Evolutionary conservation across 2,888 invertebrate genomes (phyloP), one percentile per base, ranked within the genome.

Genomic region (Pterostichus madidus): DNA sequence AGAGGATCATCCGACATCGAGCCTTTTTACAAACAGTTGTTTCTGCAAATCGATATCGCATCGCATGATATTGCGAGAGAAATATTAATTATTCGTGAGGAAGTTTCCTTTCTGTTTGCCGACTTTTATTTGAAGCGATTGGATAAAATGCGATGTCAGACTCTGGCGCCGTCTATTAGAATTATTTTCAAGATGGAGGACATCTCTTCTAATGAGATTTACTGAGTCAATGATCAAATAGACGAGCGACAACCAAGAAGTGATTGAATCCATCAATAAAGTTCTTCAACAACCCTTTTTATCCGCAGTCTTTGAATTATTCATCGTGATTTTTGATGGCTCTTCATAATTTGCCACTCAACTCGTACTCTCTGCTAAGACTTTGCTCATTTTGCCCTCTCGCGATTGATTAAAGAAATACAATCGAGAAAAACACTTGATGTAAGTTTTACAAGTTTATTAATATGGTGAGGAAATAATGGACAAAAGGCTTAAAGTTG

Each of bases 201-300:
- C 64, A 64, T 31, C 31, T 31, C 13, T 10, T 11, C 64, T 64
- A 64, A 64, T 64, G 64, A 64, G 64, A 64, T 64, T 31, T 31
- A 64, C 64, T 11, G 64, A 64, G 64, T 59, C 59, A 59, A 15
- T 59, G 59, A 59, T 59, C 59, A 59, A 59, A 59, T 59, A 59
- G 59, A 59, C 59, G 59, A 24, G 24, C 24, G 24, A 24, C 24
- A 24, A 24, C 24, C 24, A 24, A 24, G 24, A 24, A 17, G 15
- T 24, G 24, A 64, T 64, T 64, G 31, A 64, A 64, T 64, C 64
- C 31, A 31, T 64, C 64, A 68, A 68, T 68, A 17, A 44, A 13
- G 31, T 68, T 17, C 31, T 35, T 31, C 31, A 31, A 39, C 64
- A 64, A 64, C 64, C 64, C 64, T 64, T 64, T 61, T 64, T 64